Evolutionary conservation across 2,888 invertebrate genomes (phyloP).

Genomic region (Agonopterix subpropinquella): DNA sequence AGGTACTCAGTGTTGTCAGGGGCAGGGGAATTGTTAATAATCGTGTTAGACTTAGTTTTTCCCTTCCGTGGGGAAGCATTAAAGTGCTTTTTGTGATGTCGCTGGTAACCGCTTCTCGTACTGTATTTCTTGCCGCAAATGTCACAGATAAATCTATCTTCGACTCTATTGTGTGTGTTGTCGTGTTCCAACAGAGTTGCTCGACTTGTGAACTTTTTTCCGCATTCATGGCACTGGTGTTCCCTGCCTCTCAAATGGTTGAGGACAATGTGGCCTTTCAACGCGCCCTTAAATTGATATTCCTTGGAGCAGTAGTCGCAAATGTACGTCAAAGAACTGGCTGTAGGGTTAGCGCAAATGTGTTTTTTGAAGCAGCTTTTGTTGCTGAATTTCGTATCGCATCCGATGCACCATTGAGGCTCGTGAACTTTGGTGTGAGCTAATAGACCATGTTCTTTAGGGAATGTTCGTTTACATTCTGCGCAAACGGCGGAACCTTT

Average conservation of each 20-base stretch:
- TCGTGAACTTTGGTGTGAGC: slow-evolving; percentile 29
- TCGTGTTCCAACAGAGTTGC: slow-evolving; percentile 34
- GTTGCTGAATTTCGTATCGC: slow-evolving; percentile 28
- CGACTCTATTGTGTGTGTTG: slow-evolving; percentile 30
- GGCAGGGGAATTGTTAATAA: too few species aligned
- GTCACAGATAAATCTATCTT: slow-evolving; percentile 32
- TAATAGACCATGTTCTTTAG: slow-evolving; percentile 15
- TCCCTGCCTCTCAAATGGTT: slow-evolving; percentile 20
- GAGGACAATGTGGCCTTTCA: slow-evolving; percentile 28
- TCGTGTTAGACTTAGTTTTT: too few species aligned
- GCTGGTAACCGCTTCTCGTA: slow-evolving; percentile 32
- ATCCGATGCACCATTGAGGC: slow-evolving; percentile 23
- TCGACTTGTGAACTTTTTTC: slow-evolving; percentile 28
- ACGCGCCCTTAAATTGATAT: slow-evolving; percentile 21
- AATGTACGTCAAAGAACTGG: slow-evolving; percentile 14
- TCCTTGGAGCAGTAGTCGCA: slow-evolving; percentile 39
- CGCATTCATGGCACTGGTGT: slow-evolving; percentile 39
- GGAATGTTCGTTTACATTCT: slow-evolving; percentile 30
- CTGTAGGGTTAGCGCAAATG: slow-evolving; percentile 16
- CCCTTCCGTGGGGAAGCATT: too few species aligned
- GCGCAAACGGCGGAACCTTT: slow-evolving; percentile 12
- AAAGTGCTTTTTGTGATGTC: slow-evolving; percentile 27
- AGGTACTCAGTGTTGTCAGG: too few species aligned
- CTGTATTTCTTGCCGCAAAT: slow-evolving; percentile 32
- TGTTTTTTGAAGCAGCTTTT: slow-evolving; percentile 31